phyloP scores from a whole-genome alignment of 2,888 invertebrate genomes.

The Galeruca laticollis region DNA sequence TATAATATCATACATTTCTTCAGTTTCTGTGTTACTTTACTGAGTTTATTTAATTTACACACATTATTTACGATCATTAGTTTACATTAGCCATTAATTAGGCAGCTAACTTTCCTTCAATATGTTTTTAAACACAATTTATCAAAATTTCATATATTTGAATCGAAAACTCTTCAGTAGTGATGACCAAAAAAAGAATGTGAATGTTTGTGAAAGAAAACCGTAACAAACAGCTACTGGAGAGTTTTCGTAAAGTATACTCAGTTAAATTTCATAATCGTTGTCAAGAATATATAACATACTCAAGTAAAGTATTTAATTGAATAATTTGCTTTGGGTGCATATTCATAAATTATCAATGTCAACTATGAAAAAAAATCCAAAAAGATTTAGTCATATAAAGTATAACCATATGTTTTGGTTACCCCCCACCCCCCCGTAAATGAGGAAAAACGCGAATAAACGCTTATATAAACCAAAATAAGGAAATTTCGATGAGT shows the following conservation, averaged over 20 bases:
- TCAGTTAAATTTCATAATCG: conserved; percentile 54
- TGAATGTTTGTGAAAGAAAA: conserved; percentile 23
- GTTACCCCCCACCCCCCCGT: too few species aligned
- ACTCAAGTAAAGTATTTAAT: too few species aligned
- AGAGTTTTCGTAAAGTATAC: conserved; percentile 50
- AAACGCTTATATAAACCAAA: too few species aligned
- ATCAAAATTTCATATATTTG: conserved; percentile 29
- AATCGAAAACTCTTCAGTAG: conserved; percentile 24
- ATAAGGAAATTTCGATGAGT: too few species aligned
- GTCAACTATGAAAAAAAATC: too few species aligned
- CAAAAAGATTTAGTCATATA: too few species aligned
- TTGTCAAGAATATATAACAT: not conserved
- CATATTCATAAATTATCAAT: too few species aligned
- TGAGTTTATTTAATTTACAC: conserved; percentile 59
- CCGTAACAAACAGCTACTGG: conserved; percentile 38
- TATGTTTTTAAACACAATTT: conserved; percentile 35
- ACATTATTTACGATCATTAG: conserved; percentile 60
- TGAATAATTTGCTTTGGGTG: too few species aligned
- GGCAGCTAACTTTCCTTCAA: conserved; percentile 54
- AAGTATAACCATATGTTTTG: too few species aligned
- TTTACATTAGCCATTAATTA: conserved; percentile 59
- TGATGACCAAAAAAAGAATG: conserved; percentile 11
- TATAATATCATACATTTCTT: conserved; percentile 32
- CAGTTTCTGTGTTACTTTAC: conserved; percentile 61
- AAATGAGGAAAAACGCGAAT: too few species aligned